A percentile compares a stretch with the other conserved stretches of the same genome.
These are phyloP conservation scores for Pinna nobilis DNA, from an alignment of 1,140 invertebrate species.

Conservation along the genomic window DNA sequence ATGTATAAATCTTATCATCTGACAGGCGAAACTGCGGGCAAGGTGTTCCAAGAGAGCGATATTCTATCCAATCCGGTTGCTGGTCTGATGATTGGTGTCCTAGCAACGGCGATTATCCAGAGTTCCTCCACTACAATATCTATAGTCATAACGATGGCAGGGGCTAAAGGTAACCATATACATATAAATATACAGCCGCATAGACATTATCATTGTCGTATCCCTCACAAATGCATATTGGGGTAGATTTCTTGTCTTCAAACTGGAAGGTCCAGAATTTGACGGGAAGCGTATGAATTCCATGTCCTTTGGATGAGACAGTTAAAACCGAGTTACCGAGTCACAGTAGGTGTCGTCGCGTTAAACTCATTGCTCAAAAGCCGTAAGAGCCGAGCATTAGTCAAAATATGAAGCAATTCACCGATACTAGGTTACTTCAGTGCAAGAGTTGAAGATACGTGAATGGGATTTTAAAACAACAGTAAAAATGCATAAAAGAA, in stretches of 20 bases:
- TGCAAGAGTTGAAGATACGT: no score
- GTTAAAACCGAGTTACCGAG: no score
- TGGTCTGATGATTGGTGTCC: conserved; percentile 79
- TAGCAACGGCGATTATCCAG: conserved; percentile 80
- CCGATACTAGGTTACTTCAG: no score
- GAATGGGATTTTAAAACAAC: no score
- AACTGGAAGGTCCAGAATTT: no score
- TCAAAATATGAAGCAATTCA: no score
- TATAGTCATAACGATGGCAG: conserved; percentile 80
- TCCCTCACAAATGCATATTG: not conserved
- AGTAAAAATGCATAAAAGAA: no score
- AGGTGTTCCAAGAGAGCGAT: conserved; percentile 43
- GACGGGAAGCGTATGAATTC: no score
- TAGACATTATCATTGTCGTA: not conserved
- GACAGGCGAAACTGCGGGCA: conserved; percentile 44
- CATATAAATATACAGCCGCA: not conserved
- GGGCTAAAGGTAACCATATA: conserved; percentile 75
- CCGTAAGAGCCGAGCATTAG: no score
- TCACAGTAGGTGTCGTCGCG: no score
- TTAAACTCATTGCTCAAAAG: no score
- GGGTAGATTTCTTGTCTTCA: not conserved
- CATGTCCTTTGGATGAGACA: no score
- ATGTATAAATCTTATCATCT: not conserved
- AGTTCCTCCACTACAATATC: conserved; percentile 80
- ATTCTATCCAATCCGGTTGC: conserved; percentile 84